A percentile compares a stretch with the other conserved stretches of the same genome.
phyloP scores from a whole-genome alignment of 2,113 vertebrate species.

The Zeus faber region DNA sequence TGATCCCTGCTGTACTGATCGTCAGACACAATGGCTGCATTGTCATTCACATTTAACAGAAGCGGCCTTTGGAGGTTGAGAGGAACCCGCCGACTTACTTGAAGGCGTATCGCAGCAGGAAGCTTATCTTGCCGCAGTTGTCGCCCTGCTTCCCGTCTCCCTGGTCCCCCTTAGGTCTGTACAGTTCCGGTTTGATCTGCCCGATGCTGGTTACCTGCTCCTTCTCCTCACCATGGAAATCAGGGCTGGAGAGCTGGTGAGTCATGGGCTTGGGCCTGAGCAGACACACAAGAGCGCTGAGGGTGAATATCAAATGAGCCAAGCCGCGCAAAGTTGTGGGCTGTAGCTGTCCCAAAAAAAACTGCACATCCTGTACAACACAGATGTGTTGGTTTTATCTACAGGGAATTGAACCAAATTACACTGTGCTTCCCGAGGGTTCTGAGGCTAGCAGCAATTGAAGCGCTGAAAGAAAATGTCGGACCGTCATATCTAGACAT shows the following conservation, averaged over 20 bases:
- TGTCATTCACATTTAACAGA: constrained; percentile 4
- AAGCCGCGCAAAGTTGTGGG: background rate
- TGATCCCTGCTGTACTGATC: too few relatives aligned
- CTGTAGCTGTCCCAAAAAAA: background rate
- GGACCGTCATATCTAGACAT: too few relatives aligned
- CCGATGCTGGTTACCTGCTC: constrained; percentile 91
- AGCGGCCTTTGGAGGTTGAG: background rate
- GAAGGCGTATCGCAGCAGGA: constrained; percentile 88
- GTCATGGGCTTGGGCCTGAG: constrained; percentile 76
- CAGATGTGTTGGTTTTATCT: background rate
- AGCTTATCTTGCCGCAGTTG: constrained; percentile 87
- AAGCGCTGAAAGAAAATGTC: too few relatives aligned
- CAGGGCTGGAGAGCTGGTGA: constrained; percentile 78
- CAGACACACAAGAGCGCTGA: constrained; percentile 15
- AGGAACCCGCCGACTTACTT: constrained; percentile 64
- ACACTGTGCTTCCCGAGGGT: too few relatives aligned
- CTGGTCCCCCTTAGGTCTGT: constrained; percentile 80
- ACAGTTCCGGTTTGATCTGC: constrained; percentile 91
- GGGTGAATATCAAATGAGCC: constrained; percentile 23
- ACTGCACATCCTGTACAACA: background rate
- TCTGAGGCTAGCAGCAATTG: too few relatives aligned
- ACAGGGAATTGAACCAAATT: too few relatives aligned
- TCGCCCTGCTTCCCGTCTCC: constrained; percentile 77
- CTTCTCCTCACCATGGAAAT: constrained; percentile 77
- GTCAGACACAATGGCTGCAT: too few relatives aligned